phyloP scores from a whole-genome alignment of 2,113 vertebrate genomes.

The Pelusios castaneus region DNA sequence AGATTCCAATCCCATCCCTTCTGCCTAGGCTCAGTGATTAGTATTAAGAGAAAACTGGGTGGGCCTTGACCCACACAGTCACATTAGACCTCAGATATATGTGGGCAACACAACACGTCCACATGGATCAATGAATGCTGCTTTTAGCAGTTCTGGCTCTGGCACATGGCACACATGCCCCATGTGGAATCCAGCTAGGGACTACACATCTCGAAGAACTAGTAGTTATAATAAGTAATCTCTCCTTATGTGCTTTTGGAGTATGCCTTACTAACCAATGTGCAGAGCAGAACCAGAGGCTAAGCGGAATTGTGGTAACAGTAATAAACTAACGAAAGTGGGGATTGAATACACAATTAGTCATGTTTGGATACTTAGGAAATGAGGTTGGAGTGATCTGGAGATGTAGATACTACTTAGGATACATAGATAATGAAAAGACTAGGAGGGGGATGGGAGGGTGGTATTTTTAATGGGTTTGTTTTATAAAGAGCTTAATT shows the following conservation, averaged over 20 bases:
- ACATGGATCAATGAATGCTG: too few species aligned
- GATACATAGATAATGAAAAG: accelerated
- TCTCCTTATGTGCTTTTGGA: neutral
- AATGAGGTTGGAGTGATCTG: neutral
- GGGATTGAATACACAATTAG: neutral
- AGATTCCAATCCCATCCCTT: too few species aligned
- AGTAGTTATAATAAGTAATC: too few species aligned
- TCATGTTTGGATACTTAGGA: neutral
- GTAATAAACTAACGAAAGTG: neutral
- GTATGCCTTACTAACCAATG: neutral
- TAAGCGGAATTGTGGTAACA: neutral
- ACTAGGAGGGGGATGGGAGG: neutral
- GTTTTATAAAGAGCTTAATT: conserved; percentile 31
- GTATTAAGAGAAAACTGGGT: too few species aligned
- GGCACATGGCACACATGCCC: too few species aligned
- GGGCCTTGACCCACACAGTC: too few species aligned
- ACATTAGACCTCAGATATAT: too few species aligned
- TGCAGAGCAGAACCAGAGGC: neutral
- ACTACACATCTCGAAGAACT: too few species aligned
- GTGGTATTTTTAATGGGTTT: neutral
- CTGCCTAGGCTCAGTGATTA: too few species aligned
- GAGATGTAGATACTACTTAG: neutral
- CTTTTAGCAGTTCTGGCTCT: too few species aligned
- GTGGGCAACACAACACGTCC: too few species aligned
- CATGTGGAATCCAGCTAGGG: too few species aligned